Percentiles rank a stretch among this genome's conserved stretches.
These are phyloP conservation scores for Magallana gigas DNA, from an alignment of 1,140 invertebrate genomes.

Conservation along the genomic window DNA sequence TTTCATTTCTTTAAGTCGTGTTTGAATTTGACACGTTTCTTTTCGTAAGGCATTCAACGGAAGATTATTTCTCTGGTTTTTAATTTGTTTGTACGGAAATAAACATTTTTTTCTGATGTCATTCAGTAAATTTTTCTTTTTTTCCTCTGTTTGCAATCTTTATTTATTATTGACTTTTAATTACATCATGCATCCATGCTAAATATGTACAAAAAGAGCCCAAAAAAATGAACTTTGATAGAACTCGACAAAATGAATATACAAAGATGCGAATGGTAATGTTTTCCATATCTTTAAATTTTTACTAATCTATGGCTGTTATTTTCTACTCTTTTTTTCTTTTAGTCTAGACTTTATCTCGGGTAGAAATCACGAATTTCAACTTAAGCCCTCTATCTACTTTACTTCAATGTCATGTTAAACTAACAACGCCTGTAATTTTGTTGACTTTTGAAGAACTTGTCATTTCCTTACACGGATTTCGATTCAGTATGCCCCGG, in stretches of 20 bases:
- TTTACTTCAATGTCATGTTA: not conserved
- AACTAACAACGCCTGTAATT: not conserved
- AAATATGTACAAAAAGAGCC: no score
- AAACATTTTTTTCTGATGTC: not conserved
- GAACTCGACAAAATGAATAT: no score
- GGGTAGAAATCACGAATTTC: not conserved
- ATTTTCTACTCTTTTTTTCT: no score
- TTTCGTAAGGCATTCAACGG: not conserved
- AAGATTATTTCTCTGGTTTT: not conserved
- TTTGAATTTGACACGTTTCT: constrained; percentile 19
- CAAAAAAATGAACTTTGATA: no score
- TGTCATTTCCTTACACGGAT: not conserved
- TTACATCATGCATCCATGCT: no score
- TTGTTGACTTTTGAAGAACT: not conserved
- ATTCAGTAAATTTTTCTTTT: no score
- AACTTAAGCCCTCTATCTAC: not conserved
- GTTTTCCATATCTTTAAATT: no score
- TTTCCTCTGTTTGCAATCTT: no score
- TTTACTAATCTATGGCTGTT: no score
- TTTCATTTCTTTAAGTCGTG: not conserved
- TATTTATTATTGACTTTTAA: no score
- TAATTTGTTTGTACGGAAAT: constrained; percentile 1
- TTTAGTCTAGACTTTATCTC: no score
- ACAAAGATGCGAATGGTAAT: no score
- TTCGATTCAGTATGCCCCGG: not conserved